These are phyloP conservation scores for Cheilosia pagana DNA, from an alignment of 2,888 invertebrate species.

Conservation along the genomic window DNA sequence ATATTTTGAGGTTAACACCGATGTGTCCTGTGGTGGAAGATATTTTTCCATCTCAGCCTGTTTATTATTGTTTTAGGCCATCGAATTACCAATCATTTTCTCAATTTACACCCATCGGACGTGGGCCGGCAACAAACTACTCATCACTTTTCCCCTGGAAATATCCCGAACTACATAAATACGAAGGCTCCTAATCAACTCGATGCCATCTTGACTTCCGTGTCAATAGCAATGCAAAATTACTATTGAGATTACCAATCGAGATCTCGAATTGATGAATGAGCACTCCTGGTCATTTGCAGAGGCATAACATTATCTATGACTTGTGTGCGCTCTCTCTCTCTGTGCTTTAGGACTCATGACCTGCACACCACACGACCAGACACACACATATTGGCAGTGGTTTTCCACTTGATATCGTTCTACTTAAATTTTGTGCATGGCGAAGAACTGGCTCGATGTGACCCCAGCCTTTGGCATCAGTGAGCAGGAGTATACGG, in stretches of 20 bases:
- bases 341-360: slow-evolving; percentile 64
- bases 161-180: slow-evolving; percentile 23
- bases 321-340: slow-evolving; percentile 46
- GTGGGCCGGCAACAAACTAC: slow-evolving; percentile 38
- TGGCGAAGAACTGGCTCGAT: slow-evolving; percentile 9
- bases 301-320: slow-evolving; percentile 72
- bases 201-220: slow-evolving; percentile 74
- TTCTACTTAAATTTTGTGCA: slow-evolving; percentile 52
- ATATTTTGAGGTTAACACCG: background rate
- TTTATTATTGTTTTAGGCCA: slow-evolving; percentile 38
- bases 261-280: slow-evolving; percentile 73
- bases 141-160: slow-evolving; percentile 49
- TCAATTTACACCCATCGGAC: slow-evolving; percentile 28
- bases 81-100: slow-evolving; percentile 48
- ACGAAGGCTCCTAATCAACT: slow-evolving; percentile 66
- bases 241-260: slow-evolving; percentile 73
- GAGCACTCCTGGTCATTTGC: slow-evolving; percentile 73
- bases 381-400: slow-evolving; percentile 23
- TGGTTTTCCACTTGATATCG: slow-evolving; percentile 62
- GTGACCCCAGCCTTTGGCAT: slow-evolving; percentile 40
- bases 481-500: background rate
- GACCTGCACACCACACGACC: slow-evolving; percentile 10
- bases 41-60: background rate
- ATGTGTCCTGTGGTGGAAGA: background rate
- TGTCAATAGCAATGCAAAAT: slow-evolving; percentile 74